Percentiles rank a stretch among this genome's conserved stretches.
phyloP scores from a whole-genome alignment of 2,888 invertebrate species.

The Andricus quercusramuli region DNA sequence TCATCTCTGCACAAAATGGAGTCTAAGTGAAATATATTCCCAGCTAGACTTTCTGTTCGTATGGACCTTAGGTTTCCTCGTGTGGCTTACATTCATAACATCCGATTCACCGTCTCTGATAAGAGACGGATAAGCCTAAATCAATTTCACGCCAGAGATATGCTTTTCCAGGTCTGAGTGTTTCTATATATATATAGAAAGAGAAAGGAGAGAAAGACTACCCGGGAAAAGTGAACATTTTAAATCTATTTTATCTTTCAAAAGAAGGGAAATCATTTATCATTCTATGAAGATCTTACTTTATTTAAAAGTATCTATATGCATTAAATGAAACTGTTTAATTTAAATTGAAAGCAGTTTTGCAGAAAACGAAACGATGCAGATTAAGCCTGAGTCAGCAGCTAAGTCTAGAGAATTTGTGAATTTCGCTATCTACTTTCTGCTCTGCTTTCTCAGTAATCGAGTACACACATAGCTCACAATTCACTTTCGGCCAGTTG shows the following conservation, averaged over 20 bases:
- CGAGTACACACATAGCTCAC: background rate
- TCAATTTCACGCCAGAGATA: constrained; percentile 21
- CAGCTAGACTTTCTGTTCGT: background rate
- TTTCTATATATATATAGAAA: constrained; percentile 4
- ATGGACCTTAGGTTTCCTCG: background rate
- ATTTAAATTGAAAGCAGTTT: background rate
- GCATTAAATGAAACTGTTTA: background rate
- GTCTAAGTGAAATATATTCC: background rate
- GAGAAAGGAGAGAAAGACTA: background rate
- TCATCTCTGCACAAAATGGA: background rate
- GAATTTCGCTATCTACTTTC: background rate
- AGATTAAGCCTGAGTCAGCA: background rate
- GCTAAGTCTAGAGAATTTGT: background rate
- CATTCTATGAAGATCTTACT: background rate
- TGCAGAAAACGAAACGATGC: background rate
- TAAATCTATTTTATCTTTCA: background rate
- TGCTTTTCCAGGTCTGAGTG: constrained; percentile 4
- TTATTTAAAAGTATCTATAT: no score
- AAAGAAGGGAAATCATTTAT: background rate
- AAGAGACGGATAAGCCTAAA: constrained; percentile 17
- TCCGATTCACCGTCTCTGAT: constrained; percentile 19
- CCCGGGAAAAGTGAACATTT: background rate
- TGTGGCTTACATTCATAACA: constrained; percentile 23
- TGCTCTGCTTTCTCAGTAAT: background rate
- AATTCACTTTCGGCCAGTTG: background rate